These are phyloP conservation scores for Hydrophis major DNA, from an alignment of 2,797 vertebrate genomes.

Conservation along the genomic window DNA sequence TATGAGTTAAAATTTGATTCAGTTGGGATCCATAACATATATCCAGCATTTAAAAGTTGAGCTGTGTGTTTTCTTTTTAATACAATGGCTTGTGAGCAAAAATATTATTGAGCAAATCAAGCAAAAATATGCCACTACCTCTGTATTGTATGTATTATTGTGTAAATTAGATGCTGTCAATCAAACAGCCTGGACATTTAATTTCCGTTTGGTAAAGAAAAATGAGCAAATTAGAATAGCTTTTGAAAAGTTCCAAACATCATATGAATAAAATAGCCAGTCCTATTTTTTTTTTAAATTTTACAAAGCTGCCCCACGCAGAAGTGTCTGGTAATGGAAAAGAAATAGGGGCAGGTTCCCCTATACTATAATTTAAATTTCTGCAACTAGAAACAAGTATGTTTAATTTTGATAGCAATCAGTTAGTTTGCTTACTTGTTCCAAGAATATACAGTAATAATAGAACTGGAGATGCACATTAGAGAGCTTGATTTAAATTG, in stretches of 20 bases:
- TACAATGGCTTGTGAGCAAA: not conserved
- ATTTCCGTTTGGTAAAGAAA: conserved; percentile 1
- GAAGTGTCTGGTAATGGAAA: not conserved
- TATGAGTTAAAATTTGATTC: not conserved
- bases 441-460: not conserved
- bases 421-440: not conserved
- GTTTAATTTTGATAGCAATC: not conserved
- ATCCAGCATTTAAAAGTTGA: not conserved
- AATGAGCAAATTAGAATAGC: not conserved
- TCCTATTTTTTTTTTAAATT: not conserved
- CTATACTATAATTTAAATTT: not conserved
- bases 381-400: not conserved
- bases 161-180: conserved; percentile 13
- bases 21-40: not conserved
- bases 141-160: conserved; percentile 1
- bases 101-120: not conserved
- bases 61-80: not conserved
- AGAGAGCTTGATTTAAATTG: not conserved
- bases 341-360: too few species aligned
- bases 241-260: not conserved
- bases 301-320: not conserved
- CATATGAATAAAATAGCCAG: not conserved
- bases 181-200: conserved; percentile 14
- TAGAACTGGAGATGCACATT: not conserved
- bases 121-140: conserved; percentile 9